Percentiles rank a stretch among this genome's conserved stretches.
phyloP scores from a whole-genome alignment of 2,113 vertebrate genomes.

The Astatotilapia flaviijosephi region DNA sequence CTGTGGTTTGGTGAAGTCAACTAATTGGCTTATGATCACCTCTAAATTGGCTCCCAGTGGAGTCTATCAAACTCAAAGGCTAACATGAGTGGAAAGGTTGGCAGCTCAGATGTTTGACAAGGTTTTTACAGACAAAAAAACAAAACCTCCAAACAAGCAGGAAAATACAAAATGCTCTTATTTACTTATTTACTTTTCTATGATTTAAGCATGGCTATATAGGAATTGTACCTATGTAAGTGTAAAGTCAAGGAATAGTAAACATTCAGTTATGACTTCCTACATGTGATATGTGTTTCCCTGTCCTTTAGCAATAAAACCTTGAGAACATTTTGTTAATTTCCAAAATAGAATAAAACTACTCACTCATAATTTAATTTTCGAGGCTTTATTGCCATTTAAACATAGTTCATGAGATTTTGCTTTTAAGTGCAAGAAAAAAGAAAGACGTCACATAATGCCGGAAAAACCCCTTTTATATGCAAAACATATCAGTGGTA shows the following conservation, averaged over 20 bases:
- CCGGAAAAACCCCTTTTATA: neutral
- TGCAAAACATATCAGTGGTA: neutral
- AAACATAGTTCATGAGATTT: neutral
- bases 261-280: neutral
- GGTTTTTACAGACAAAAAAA: neutral
- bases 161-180: neutral
- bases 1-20: conserved; percentile 46
- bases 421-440: neutral
- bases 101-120: conserved; percentile 26
- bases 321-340: neutral
- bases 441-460: neutral
- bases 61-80: conserved; percentile 16
- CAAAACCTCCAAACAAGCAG: neutral
- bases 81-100: conserved; percentile 27
- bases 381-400: neutral
- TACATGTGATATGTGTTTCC: neutral
- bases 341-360: neutral
- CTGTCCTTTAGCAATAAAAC: neutral
- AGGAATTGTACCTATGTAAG: neutral
- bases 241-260: neutral
- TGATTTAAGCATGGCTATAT: neutral
- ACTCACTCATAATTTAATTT: neutral
- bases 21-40: conserved; percentile 60
- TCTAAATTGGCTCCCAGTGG: conserved; percentile 47
- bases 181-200: neutral